These are phyloP conservation scores for Brachionus koreanus DNA, from an alignment of 1,140 invertebrate species.

Conservation along the genomic window DNA sequence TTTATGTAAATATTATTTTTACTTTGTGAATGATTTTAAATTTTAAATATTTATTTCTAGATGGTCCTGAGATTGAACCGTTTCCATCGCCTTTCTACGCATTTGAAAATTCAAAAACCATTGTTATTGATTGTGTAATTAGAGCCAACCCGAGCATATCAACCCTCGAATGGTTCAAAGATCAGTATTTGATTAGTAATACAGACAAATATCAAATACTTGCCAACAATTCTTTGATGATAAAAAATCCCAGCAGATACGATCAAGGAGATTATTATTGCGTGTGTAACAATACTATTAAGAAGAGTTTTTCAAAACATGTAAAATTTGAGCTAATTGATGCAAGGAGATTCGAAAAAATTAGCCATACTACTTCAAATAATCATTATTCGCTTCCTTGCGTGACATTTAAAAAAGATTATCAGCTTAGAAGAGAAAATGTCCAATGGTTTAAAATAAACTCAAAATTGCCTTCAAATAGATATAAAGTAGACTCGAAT, in stretches of 20 bases:
- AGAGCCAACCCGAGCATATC: not conserved
- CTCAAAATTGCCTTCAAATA: conserved; percentile 17
- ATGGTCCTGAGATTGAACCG: conserved; percentile 36
- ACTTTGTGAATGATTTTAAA: not conserved
- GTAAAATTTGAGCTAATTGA: conserved; percentile 6
- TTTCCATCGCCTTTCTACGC: conserved; percentile 27
- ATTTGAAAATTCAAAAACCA: conserved; percentile 3
- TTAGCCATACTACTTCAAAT: not conserved
- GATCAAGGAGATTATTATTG: conserved; percentile 32
- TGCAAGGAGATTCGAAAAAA: not conserved
- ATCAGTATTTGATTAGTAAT: conserved; percentile 31
- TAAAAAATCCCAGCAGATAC: not conserved
- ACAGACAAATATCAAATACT: conserved; percentile 37
- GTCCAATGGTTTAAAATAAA: conserved; percentile 27
- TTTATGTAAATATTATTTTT: not conserved
- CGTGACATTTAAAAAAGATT: not conserved
- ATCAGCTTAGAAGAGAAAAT: not conserved
- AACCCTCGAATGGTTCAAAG: conserved; percentile 39
- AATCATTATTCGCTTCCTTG: conserved; percentile 17
- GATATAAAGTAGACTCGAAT: not conserved
- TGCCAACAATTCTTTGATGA: conserved; percentile 33
- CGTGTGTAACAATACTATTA: conserved; percentile 28
- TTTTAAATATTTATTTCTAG: conserved; percentile 16
- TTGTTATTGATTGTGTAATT: conserved; percentile 18
- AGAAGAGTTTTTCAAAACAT: not conserved